Evolutionary conservation across 1,140 invertebrate genomes (phyloP).

Genomic region (Grapholita molesta): DNA sequence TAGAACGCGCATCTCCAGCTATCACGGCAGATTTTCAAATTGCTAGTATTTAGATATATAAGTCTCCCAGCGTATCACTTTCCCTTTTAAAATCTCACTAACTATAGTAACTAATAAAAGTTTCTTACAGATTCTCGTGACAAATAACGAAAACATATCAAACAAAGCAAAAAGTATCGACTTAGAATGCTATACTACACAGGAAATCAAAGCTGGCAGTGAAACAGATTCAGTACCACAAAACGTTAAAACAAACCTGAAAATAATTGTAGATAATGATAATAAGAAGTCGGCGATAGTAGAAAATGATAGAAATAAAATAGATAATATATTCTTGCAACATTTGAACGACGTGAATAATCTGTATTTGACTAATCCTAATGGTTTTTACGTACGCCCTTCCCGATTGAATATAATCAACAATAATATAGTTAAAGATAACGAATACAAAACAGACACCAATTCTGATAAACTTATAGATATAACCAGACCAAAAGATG

Average conservation of each 20-base stretch:
- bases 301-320: not conserved
- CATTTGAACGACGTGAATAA: not conserved
- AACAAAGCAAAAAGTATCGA: constrained; percentile 21
- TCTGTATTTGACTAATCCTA: not conserved
- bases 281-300: not conserved
- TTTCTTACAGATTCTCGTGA: constrained; percentile 38
- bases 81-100: too few relatives aligned
- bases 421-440: not conserved
- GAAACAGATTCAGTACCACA: not conserved
- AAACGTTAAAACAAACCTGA: not conserved
- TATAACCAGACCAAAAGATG: not conserved
- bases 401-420: not conserved
- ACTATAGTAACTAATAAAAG: not conserved
- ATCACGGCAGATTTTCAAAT: too few relatives aligned
- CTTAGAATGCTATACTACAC: constrained; percentile 23
- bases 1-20: too few relatives aligned
- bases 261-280: not conserved
- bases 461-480: not conserved
- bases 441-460: not conserved
- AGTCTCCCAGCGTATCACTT: too few relatives aligned
- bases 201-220: constrained; percentile 28
- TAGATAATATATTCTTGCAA: not conserved
- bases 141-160: constrained; percentile 31
- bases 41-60: too few relatives aligned
- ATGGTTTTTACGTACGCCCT: not conserved